Evolutionary conservation across 2,113 vertebrate species (phyloP).

Genomic region (Symphodus melops): DNA sequence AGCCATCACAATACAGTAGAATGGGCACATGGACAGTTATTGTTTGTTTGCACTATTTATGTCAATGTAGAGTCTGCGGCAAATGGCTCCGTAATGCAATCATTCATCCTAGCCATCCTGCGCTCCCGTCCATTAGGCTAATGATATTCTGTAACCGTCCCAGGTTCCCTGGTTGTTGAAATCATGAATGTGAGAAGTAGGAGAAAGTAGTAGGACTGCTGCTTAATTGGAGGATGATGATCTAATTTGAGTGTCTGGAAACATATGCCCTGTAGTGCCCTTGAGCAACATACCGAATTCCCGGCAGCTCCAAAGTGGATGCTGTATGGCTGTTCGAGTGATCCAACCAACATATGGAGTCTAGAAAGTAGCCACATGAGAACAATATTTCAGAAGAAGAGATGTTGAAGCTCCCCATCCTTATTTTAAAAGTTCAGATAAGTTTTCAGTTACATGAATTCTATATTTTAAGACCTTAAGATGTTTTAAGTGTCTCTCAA

Average conservation of each 20-base stretch:
- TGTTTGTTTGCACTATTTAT: conserved; percentile 77
- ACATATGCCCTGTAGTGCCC: conserved; percentile 41
- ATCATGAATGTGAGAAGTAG: conserved; percentile 56
- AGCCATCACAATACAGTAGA: conserved; percentile 58
- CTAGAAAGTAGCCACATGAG: conserved; percentile 10
- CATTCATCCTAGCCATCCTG: conserved; percentile 64
- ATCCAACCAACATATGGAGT: conserved; percentile 9
- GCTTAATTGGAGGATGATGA: conserved; percentile 51
- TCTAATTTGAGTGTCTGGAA: conserved; percentile 54
- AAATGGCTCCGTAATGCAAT: conserved; percentile 73
- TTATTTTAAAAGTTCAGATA: conserved; percentile 21
- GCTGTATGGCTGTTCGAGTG: not conserved
- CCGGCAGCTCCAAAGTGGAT: not conserved
- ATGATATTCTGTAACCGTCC: conserved; percentile 56
- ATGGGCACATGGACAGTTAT: conserved; percentile 62
- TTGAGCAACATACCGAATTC: conserved; percentile 23
- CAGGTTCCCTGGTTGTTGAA: conserved; percentile 53
- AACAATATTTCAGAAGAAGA: conserved; percentile 25
- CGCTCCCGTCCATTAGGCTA: conserved; percentile 69
- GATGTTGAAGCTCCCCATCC: conserved; percentile 6
- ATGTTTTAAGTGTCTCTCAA: not conserved
- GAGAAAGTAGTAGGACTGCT: conserved; percentile 29
- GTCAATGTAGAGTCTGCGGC: conserved; percentile 62
- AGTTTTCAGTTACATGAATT: conserved; percentile 7
- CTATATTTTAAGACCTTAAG: conserved; percentile 21